Percentiles rank a stretch among this genome's conserved stretches.
Conservation (phyloP, 2,797 vertebrate genomes). For the Poliocrania exsul region DNA sequence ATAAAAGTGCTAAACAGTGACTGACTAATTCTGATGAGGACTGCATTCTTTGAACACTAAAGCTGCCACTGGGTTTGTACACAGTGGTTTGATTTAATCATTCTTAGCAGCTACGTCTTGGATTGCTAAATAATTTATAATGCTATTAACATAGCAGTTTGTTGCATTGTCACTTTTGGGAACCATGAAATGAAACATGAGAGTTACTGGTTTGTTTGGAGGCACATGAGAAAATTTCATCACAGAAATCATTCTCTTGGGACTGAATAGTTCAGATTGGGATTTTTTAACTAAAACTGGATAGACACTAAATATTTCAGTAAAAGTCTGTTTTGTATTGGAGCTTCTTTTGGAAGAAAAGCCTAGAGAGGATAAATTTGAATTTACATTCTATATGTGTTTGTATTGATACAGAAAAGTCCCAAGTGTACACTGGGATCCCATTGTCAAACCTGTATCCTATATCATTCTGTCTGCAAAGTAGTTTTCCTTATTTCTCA, state of each 20-base stretch:
- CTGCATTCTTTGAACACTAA: background rate
- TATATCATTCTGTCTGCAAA: background rate
- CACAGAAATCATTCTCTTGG: background rate
- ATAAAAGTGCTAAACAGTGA: slow-evolving; percentile 19
- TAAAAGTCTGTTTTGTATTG: background rate
- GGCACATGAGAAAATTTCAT: background rate
- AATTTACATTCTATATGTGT: background rate
- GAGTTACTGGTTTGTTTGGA: slow-evolving; percentile 1
- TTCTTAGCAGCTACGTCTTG: background rate
- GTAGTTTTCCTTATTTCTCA: background rate
- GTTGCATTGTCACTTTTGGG: slow-evolving; percentile 20
- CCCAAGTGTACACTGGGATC: background rate
- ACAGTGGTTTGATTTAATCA: slow-evolving; percentile 5
- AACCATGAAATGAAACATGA: background rate
- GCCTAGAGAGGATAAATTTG: background rate
- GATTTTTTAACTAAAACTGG: background rate
- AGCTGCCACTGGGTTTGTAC: background rate
- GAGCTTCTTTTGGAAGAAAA: background rate
- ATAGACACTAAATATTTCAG: background rate
- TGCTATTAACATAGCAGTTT: background rate
- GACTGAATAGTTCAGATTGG: background rate
- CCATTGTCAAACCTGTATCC: background rate
- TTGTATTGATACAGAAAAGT: background rate
- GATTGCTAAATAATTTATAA: slow-evolving; percentile 19
- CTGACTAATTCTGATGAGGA: background rate